Conservation (phyloP, 2,888 invertebrate genomes). For the Dicyrtomina minuta region DNA sequence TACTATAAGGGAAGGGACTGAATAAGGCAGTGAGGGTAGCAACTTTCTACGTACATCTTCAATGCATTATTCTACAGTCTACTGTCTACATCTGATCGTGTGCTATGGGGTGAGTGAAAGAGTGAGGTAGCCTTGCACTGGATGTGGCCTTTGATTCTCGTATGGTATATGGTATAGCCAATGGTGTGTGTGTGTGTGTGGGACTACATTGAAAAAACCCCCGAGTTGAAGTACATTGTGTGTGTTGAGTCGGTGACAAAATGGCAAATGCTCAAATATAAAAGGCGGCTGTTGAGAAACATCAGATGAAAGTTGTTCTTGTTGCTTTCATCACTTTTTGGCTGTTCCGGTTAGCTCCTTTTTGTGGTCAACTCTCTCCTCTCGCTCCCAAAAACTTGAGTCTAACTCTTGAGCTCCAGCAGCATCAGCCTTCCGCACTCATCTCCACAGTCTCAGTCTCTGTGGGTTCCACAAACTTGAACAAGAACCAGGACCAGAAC, state of each 20-base stretch:
- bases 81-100: slow-evolving; percentile 2
- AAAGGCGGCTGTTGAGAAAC: slow-evolving; percentile 20
- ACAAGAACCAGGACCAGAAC: too few relatives aligned
- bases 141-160: too few relatives aligned
- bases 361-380: slow-evolving; percentile 17
- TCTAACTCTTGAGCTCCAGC: slow-evolving; percentile 1
- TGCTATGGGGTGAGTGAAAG: neutral
- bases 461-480: too few relatives aligned
- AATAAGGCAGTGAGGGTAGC: neutral
- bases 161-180: too few relatives aligned
- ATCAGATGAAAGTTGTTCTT: slow-evolving; percentile 13
- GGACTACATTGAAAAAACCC: too few relatives aligned
- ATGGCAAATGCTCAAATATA: slow-evolving; percentile 28
- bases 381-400: too few relatives aligned
- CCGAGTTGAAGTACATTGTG: too few relatives aligned
- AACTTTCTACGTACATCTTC: slow-evolving; percentile 6
- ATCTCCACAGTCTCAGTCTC: neutral
- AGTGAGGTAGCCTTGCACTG: neutral
- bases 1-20: neutral
- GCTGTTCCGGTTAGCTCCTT: too few relatives aligned
- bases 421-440: neutral
- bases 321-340: slow-evolving; percentile 20
- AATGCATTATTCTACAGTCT: too few relatives aligned
- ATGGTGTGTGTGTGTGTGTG: too few relatives aligned
- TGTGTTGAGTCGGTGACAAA: slow-evolving; percentile 21